A percentile compares a stretch with the other conserved stretches of the same genome.
These are phyloP conservation scores for Moxostoma hubbsi DNA, from an alignment of 2,797 vertebrate genomes.

Conservation along the genomic window DNA sequence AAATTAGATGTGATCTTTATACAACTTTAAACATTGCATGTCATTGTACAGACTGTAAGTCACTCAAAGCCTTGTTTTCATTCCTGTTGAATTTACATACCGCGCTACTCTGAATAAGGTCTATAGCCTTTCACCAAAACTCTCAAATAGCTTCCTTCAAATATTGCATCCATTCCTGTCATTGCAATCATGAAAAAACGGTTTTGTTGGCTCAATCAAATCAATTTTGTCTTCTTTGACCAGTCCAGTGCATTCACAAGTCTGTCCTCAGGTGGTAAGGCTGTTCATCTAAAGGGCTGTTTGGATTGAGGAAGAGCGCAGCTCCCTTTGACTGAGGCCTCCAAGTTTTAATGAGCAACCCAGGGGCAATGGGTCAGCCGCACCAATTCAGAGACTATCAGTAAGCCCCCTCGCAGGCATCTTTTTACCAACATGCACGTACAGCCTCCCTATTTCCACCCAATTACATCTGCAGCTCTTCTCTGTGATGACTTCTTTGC, in stretches of 20 bases:
- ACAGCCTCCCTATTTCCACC: conserved; percentile 67
- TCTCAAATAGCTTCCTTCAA: conserved; percentile 2
- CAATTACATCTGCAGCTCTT: conserved; percentile 61
- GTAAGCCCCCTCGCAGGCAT: conserved; percentile 5
- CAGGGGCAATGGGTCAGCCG: conserved; percentile 37
- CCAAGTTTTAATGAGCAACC: conserved; percentile 48
- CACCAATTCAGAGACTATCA: conserved; percentile 7
- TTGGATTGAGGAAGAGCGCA: conserved; percentile 13
- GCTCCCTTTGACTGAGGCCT: conserved; percentile 34
- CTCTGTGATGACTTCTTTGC: conserved; percentile 68
- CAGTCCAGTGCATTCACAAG: conserved; percentile 28
- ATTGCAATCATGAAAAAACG: conserved; percentile 23
- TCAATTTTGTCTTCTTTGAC: conserved; percentile 40
- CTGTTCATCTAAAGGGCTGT: conserved; percentile 19
- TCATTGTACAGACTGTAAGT: no score
- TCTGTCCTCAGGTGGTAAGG: conserved; percentile 36
- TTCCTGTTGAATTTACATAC: no score
- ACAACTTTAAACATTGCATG: no score
- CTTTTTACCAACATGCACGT: conserved; percentile 54
- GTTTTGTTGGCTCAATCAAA: conserved; percentile 22
- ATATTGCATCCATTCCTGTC: conserved; percentile 45
- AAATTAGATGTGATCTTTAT: no score
- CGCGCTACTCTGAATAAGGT: no score
- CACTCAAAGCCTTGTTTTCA: no score
- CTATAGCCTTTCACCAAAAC: conserved; percentile 2